phyloP scores from a whole-genome alignment of 2,797 vertebrate genomes.

The Eulemur coronatus region DNA sequence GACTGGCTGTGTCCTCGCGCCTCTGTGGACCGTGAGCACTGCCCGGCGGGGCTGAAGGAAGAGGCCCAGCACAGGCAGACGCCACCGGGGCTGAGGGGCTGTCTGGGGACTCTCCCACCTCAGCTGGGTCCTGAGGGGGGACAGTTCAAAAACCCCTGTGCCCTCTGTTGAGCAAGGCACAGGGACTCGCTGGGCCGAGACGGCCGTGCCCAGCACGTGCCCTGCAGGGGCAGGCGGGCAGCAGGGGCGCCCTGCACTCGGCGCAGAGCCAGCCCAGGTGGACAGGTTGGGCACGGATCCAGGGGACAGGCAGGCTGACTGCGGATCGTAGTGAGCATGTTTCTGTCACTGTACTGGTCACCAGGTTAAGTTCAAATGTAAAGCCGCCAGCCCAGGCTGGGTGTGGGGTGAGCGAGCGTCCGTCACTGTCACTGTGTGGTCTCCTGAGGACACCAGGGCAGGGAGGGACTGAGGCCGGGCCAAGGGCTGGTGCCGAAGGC shows the following conservation, averaged over 20 bases:
- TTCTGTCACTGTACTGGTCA: neutral
- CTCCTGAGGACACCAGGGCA: neutral
- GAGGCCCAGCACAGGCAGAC: too few species aligned
- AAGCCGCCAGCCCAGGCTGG: neutral
- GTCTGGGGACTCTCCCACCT: neutral
- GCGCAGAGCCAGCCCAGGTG: too few species aligned
- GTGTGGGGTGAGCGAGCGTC: neutral
- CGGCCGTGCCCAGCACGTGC: neutral
- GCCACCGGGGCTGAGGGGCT: neutral
- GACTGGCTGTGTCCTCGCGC: too few species aligned
- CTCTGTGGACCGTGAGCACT: too few species aligned
- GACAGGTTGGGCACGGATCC: too few species aligned
- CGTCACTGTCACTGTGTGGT: neutral
- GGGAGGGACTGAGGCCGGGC: neutral
- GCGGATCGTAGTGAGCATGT: rapidly evolving
- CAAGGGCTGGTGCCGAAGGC: too few species aligned
- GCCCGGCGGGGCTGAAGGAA: too few species aligned
- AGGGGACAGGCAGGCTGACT: neutral
- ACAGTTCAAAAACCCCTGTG: neutral
- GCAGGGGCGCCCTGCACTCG: neutral
- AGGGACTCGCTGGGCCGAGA: neutral
- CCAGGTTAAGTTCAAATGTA: neutral
- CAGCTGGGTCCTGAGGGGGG: neutral
- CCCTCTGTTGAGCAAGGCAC: too few species aligned
- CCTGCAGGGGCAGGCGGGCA: rapidly evolving